Evolutionary conservation across 2,113 vertebrate species (phyloP), one percentile per base, ranked within the genome.

Genomic region (Corythaeola cristata): DNA sequence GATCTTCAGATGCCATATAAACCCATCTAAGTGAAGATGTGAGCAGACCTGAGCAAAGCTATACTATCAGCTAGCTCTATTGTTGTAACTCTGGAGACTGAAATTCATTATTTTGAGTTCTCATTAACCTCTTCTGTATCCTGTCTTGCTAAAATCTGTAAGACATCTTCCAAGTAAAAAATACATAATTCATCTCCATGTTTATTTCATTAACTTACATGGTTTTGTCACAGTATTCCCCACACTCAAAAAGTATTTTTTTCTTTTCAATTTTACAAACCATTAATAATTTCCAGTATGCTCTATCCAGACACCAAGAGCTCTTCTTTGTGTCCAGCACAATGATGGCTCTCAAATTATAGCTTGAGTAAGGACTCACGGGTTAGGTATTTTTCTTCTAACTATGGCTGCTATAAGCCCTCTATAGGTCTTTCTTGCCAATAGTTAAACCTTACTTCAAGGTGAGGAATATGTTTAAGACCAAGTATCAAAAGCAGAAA

Each of bases 201-300:
- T 83, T 90, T 93, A 89, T 90, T 97, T 96, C 85, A 97, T 89
- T 77, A 92, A 89, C 62, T 90, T 89, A 79, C 50, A 67, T 30
- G 19, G n/a, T 27, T 94, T 77, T 76, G 85, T 27, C 66, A 81
- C 26, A 68, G 30, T 39, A 79, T 56, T 93, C 47, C 13, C 35
- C 13, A 52, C 4, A 24, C 35, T 66, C 49, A 41, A 30, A 50
- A 86, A 32, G 23, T 28, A 4, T 3, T 37, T 49, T 33, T 32
- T 63, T 18, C 3, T 68, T 67, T 60, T 37, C 23, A 11, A 44
- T 81, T 64, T 75, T 64, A 62, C 32, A 84, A 74, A 10, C 15
- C 8, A 9, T 8, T 3, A 71, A 63, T 67, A 60, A 27, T 32
- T 89, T 68, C 45, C 59, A 59, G 26, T 4, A 56, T 23, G 15